Conservation (phyloP, 2,888 invertebrate genomes). For the Amphiduros pacificus region DNA sequence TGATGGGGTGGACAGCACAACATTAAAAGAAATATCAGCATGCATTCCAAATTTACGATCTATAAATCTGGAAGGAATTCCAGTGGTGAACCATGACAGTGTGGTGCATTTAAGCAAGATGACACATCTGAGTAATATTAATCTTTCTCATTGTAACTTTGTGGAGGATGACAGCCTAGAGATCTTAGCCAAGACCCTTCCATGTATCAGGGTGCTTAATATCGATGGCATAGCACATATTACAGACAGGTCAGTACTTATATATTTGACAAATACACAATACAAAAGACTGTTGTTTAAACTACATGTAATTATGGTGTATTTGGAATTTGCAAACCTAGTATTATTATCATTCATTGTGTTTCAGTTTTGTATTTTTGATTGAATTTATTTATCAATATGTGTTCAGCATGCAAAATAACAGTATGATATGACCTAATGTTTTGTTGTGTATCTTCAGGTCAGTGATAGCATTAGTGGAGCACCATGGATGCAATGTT, state of each 20-base stretch:
- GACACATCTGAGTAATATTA: neutral
- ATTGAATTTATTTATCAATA: no score
- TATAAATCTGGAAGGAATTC: neutral
- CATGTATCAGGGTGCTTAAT: neutral
- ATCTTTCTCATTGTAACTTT: neutral
- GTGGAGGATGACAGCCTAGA: neutral
- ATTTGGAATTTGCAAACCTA: no score
- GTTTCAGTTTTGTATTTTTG: no score
- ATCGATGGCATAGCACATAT: neutral
- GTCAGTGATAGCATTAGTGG: neutral
- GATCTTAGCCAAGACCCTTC: neutral
- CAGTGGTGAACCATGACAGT: neutral
- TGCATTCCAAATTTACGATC: neutral
- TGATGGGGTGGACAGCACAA: neutral
- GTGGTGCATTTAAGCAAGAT: neutral
- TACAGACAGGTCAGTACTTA: neutral
- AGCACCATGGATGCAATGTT: neutral
- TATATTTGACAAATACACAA: no score
- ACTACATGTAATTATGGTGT: no score
- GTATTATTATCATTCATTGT: no score
- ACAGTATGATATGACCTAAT: no score
- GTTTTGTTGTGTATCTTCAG: neutral
- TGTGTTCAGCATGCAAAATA: no score
- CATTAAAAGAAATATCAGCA: neutral
- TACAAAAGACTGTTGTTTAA: no score